Evolutionary conservation across 2,797 vertebrate species (phyloP).

Genomic region (Caiman crocodilus): DNA sequence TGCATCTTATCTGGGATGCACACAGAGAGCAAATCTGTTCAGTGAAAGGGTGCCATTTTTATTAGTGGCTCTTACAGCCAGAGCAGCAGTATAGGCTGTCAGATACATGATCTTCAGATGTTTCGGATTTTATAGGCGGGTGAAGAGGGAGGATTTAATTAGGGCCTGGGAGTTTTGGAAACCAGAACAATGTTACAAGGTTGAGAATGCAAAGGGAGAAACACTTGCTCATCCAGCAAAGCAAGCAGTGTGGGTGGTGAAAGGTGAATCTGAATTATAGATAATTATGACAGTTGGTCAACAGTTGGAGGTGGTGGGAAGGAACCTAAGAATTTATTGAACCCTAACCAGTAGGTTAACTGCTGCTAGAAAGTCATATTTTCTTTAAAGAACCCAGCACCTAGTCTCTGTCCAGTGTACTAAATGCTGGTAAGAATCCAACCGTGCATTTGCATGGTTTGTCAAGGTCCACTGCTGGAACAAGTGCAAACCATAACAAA

Average conservation of each 20-base stretch:
- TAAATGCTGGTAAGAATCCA: constrained; percentile 17
- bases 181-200: background rate
- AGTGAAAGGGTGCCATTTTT: background rate
- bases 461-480: constrained; percentile 60
- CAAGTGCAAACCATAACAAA: constrained; percentile 36
- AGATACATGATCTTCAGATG: fast-evolving
- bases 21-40: background rate
- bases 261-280: fast-evolving
- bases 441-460: constrained; percentile 38
- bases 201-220: background rate
- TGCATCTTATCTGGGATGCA: background rate
- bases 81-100: background rate
- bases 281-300: background rate
- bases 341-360: background rate
- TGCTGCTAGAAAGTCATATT: background rate
- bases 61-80: background rate
- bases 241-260: fast-evolving
- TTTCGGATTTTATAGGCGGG: background rate
- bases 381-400: background rate
- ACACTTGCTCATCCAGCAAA: background rate
- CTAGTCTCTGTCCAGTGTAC: background rate
- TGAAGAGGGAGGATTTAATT: background rate
- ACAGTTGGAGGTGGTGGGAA: fast-evolving
- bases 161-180: background rate
- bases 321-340: background rate